These are phyloP conservation scores for Discoglossus pictus DNA, from an alignment of 2,797 vertebrate genomes.

Conservation along the genomic window DNA sequence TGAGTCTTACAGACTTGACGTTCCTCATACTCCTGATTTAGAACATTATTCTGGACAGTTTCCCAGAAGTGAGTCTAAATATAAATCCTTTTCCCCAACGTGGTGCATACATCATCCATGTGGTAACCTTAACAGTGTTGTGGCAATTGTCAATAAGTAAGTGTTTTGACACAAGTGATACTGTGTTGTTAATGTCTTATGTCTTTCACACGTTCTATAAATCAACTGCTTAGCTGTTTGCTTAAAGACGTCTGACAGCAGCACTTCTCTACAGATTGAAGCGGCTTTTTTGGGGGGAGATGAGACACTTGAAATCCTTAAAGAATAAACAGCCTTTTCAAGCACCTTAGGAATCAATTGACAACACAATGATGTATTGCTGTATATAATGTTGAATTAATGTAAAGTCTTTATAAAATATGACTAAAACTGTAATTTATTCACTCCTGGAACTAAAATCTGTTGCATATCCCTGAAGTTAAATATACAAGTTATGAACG, in stretches of 20 bases:
- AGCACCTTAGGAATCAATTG: neutral
- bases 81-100: conserved; percentile 13
- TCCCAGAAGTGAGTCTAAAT: conserved; percentile 29
- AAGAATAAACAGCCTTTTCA: conserved; percentile 7
- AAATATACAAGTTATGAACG: neutral
- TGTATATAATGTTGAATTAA: neutral
- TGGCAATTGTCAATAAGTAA: conserved; percentile 40
- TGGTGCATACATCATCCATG: neutral
- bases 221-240: conserved; percentile 28
- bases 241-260: neutral
- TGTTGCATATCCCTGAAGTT: neutral
- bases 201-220: conserved; percentile 39
- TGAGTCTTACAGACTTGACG: neutral
- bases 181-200: conserved; percentile 21
- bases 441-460: neutral
- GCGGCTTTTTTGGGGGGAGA: neutral
- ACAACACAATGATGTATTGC: neutral
- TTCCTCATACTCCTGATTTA: neutral
- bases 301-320: conserved; percentile 4
- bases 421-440: neutral
- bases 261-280: neutral
- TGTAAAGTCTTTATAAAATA: neutral
- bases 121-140: conserved; percentile 29
- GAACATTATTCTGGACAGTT: conserved; percentile 1
- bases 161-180: conserved; percentile 50